Conservation (phyloP, 2,888 invertebrate genomes). For the Lumbricus terrestris region DNA sequence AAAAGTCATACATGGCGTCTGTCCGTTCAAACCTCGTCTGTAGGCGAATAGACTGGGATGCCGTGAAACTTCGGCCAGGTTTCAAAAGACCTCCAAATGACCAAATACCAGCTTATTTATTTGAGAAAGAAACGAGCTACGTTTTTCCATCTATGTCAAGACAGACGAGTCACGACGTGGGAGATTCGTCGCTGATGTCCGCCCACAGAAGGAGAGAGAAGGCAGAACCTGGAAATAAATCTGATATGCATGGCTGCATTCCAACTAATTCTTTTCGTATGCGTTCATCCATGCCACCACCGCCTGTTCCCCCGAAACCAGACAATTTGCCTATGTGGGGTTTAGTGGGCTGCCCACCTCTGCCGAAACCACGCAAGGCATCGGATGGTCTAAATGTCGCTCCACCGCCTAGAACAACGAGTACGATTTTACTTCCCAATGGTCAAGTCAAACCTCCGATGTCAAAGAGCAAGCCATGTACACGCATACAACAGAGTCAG, state of each 20-base stretch:
- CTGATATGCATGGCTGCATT: slow-evolving; percentile 6
- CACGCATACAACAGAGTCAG: neutral
- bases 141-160: neutral
- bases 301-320: slow-evolving; percentile 39
- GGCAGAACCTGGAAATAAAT: neutral
- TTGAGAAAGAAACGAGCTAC: slow-evolving; percentile 3
- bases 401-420: slow-evolving; percentile 13
- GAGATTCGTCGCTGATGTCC: neutral
- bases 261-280: neutral
- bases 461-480: slow-evolving; percentile 9
- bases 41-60: neutral
- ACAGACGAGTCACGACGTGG: neutral
- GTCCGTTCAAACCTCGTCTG: slow-evolving; percentile 10
- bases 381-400: neutral
- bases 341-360: neutral
- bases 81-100: neutral
- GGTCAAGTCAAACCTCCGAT: slow-evolving; percentile 16
- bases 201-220: neutral
- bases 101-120: neutral
- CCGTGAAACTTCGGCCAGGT: neutral
- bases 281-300: slow-evolving; percentile 29
- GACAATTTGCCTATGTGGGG: slow-evolving; percentile 30
- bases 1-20: slow-evolving; percentile 29
- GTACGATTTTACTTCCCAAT: neutral
- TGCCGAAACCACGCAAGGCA: neutral